phyloP scores from a whole-genome alignment of 2,888 invertebrate species.

The Drosophila eohydei region DNA sequence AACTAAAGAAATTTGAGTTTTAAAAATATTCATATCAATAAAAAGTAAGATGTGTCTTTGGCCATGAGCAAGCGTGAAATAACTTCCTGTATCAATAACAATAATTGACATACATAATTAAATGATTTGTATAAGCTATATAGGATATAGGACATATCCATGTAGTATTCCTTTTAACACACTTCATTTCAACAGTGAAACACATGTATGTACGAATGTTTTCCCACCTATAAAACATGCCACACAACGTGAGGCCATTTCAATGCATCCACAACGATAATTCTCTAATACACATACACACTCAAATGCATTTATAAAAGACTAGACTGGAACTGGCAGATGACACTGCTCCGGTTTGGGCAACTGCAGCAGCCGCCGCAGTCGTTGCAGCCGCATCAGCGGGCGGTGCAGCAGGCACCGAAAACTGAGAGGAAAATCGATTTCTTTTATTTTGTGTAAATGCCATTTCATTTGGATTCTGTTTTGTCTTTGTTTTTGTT shows the following conservation, averaged over 20 bases:
- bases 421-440: conserved; percentile 66
- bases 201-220: conserved; percentile 43
- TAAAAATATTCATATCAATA: background rate
- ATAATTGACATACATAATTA: background rate
- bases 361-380: conserved; percentile 44
- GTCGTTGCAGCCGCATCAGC: conserved; percentile 32
- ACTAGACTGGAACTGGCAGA: conserved; percentile 54
- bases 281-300: conserved; percentile 49
- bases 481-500: conserved; percentile 61
- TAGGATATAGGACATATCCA: background rate
- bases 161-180: conserved; percentile 9
- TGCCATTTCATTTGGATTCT: conserved; percentile 71
- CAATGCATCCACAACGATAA: conserved; percentile 53
- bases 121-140: background rate
- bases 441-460: conserved; percentile 73
- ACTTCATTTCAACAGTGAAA: conserved; percentile 20
- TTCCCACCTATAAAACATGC: conserved; percentile 63
- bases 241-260: conserved; percentile 60
- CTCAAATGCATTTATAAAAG: conserved; percentile 33
- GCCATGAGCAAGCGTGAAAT: background rate
- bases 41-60: background rate
- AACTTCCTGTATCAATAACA: background rate
- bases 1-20: no score
- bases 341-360: conserved; percentile 72
- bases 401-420: conserved; percentile 54